These are phyloP conservation scores for Vulpes lagopus DNA, from an alignment of 2,113 vertebrate genomes.

Conservation along the genomic window DNA sequence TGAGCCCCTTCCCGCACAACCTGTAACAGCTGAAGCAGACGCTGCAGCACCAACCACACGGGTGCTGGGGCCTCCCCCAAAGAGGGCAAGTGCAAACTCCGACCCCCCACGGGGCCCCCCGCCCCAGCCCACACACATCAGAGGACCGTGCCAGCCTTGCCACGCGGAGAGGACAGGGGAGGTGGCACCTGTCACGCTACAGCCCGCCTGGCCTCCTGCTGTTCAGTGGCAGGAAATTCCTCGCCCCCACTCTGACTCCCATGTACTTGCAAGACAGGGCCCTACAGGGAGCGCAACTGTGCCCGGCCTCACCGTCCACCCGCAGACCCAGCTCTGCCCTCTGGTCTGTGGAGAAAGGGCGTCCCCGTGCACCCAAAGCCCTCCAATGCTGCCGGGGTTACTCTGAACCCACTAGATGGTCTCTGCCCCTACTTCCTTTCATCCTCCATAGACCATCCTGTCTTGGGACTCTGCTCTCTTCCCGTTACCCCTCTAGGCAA, in stretches of 20 bases:
- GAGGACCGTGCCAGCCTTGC: neutral
- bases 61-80: neutral
- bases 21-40: fast-evolving
- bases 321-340: neutral
- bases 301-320: neutral
- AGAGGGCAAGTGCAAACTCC: neutral
- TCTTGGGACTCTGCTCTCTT: neutral
- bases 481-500: neutral
- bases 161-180: neutral
- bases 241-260: neutral
- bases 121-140: neutral
- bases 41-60: too few species aligned
- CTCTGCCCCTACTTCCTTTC: neutral
- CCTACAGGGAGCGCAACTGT: neutral
- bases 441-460: neutral
- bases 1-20: neutral
- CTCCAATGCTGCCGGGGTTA: neutral
- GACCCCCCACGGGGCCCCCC: neutral
- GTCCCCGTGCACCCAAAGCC: neutral
- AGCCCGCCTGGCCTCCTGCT: neutral
- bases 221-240: neutral
- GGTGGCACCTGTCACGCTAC: neutral
- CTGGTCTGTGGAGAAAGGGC: too few species aligned
- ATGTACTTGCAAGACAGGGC: neutral
- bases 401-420: neutral